These are phyloP conservation scores for Ormia ochracea DNA, from an alignment of 2,888 invertebrate genomes.

Conservation along the genomic window DNA sequence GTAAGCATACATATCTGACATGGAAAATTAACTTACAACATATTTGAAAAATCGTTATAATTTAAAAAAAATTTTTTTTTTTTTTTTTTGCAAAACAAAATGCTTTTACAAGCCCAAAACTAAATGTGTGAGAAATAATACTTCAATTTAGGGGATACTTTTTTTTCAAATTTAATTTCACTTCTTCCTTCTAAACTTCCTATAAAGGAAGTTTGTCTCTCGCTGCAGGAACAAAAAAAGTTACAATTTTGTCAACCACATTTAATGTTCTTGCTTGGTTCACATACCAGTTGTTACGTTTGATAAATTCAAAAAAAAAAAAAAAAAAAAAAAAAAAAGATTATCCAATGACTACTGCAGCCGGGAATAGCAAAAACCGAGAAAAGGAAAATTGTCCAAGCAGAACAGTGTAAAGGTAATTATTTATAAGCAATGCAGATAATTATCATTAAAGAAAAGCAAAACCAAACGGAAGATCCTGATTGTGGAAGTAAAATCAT, in stretches of 20 bases:
- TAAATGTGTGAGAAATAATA: slow-evolving; percentile 34
- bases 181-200: slow-evolving; percentile 3
- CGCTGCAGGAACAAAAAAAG: slow-evolving; percentile 10
- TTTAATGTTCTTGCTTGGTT: slow-evolving; percentile 24
- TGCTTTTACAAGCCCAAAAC: background rate
- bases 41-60: slow-evolving; percentile 44
- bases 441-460: slow-evolving; percentile 40
- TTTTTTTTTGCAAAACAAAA: slow-evolving; percentile 38
- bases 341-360: slow-evolving; percentile 56
- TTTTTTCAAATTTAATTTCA: slow-evolving; percentile 12
- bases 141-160: slow-evolving; percentile 43
- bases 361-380: slow-evolving; percentile 7
- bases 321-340: slow-evolving; percentile 41
- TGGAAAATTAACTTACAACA: slow-evolving; percentile 45
- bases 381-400: slow-evolving; percentile 48
- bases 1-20: slow-evolving; percentile 25
- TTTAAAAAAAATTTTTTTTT: slow-evolving; percentile 4
- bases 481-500: background rate
- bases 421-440: slow-evolving; percentile 55
- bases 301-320: slow-evolving; percentile 6
- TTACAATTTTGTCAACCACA: slow-evolving; percentile 56
- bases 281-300: background rate
- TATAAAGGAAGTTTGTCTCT: slow-evolving; percentile 32
- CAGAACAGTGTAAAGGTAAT: slow-evolving; percentile 50
- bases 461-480: background rate